Percentiles rank a stretch among this genome's conserved stretches.
Conservation (phyloP, 2,888 invertebrate species). For the Girardia tigrina region DNA sequence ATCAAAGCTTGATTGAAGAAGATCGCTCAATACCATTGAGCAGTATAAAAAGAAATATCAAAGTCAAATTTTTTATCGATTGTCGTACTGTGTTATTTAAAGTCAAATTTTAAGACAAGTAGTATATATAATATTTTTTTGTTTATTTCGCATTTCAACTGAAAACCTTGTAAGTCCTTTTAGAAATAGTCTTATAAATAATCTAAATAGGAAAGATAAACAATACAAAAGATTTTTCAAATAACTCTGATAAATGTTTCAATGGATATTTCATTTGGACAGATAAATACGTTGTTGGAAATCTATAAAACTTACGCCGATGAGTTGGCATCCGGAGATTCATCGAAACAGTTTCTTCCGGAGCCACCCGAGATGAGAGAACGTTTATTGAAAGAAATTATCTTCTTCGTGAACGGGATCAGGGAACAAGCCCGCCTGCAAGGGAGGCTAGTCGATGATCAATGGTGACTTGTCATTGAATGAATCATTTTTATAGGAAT, state of each 20-base stretch:
- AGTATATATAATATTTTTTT: too few species aligned
- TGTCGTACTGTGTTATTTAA: too few species aligned
- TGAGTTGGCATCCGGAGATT: slow-evolving; percentile 38
- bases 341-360: slow-evolving; percentile 39
- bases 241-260: background rate
- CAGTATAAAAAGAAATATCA: too few species aligned
- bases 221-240: slow-evolving; percentile 24
- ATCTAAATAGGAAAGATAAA: too few species aligned
- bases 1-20: too few species aligned
- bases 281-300: slow-evolving; percentile 45
- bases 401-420: slow-evolving; percentile 46
- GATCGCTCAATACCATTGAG: too few species aligned
- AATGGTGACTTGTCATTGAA: background rate
- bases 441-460: slow-evolving; percentile 41
- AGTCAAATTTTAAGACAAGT: too few species aligned
- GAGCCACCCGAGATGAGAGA: slow-evolving; percentile 47
- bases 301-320: slow-evolving; percentile 46
- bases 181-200: too few species aligned
- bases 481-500: slow-evolving; percentile 39
- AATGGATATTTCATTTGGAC: slow-evolving; percentile 24
- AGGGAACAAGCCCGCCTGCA: slow-evolving; percentile 43
- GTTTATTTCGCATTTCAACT: too few species aligned
- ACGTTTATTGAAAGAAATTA: slow-evolving; percentile 45
- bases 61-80: too few species aligned
- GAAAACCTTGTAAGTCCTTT: too few species aligned